Percentiles rank a stretch among this genome's conserved stretches.
phyloP scores from a whole-genome alignment of 2,113 vertebrate genomes.

The Dasyprocta punctata region DNA sequence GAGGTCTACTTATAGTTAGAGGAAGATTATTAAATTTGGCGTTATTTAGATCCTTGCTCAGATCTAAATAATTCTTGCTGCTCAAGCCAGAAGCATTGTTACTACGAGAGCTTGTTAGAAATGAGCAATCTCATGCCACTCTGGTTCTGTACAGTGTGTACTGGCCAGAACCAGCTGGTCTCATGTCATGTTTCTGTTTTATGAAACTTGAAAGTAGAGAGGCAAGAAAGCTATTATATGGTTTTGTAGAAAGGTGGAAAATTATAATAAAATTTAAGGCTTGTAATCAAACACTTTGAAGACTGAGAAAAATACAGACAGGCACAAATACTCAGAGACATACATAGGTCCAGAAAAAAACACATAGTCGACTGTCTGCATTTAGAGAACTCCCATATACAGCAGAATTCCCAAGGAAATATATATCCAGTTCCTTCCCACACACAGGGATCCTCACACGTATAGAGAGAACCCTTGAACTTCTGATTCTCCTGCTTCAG shows the following conservation, averaged over 20 bases:
- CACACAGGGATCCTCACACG: background rate
- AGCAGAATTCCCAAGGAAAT: background rate
- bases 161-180: background rate
- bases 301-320: background rate
- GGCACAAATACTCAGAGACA: background rate
- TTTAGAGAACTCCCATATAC: background rate
- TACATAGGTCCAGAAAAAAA: background rate
- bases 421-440: background rate
- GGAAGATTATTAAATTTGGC: conserved; percentile 39
- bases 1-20: conserved; percentile 6
- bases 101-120: background rate
- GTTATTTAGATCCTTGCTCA: conserved; percentile 1
- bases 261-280: conserved; percentile 22
- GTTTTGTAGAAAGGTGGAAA: conserved; percentile 25
- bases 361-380: background rate
- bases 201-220: conserved; percentile 37
- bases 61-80: background rate
- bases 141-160: background rate
- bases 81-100: background rate
- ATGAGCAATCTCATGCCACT: background rate
- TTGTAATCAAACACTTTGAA: conserved; percentile 36
- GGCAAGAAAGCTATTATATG: conserved; percentile 14
- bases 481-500: background rate
- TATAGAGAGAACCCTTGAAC: background rate
- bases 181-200: conserved; percentile 48